Conservation (phyloP, 2,113 vertebrate genomes). For the Rhinogobius similis region DNA sequence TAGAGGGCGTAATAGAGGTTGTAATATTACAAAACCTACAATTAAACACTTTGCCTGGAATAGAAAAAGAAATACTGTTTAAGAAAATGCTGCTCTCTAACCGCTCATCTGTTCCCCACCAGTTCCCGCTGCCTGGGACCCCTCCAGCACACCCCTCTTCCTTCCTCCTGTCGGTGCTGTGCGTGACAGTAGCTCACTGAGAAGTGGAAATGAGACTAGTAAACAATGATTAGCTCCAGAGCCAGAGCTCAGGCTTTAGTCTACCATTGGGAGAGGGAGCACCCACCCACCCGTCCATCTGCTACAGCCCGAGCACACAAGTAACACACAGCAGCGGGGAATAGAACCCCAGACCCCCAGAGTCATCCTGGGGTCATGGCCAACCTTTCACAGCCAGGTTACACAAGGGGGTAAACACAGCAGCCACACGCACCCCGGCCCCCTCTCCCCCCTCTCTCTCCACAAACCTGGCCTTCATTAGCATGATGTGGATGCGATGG, state of each 20-base stretch:
- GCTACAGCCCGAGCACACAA: conserved; percentile 12
- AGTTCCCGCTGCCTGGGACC: conserved; percentile 61
- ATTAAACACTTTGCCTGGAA: neutral
- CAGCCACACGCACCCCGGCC: conserved; percentile 76
- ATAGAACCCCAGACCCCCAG: conserved; percentile 42
- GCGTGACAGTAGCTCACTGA: conserved; percentile 85
- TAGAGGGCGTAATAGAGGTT: neutral
- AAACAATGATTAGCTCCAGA: conserved; percentile 86
- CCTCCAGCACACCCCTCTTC: conserved; percentile 31
- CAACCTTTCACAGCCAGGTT: conserved; percentile 81
- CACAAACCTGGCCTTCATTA: conserved; percentile 82
- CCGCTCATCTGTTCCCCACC: conserved; percentile 35
- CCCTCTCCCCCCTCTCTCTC: conserved; percentile 48
- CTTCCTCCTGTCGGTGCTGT: conserved; percentile 72
- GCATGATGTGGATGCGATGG: conserved; percentile 70
- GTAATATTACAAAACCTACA: neutral
- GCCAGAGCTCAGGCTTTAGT: conserved; percentile 54
- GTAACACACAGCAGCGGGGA: conserved; percentile 44
- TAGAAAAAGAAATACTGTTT: conserved; percentile 3
- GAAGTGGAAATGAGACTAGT: conserved; percentile 85
- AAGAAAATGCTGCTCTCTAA: conserved; percentile 25
- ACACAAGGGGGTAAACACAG: conserved; percentile 74
- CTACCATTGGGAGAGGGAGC: conserved; percentile 67
- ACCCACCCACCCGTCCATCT: conserved; percentile 51
- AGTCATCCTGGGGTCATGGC: conserved; percentile 78